Conservation (phyloP, 1,140 invertebrate genomes). For the Zaprionus nigranus region DNA sequence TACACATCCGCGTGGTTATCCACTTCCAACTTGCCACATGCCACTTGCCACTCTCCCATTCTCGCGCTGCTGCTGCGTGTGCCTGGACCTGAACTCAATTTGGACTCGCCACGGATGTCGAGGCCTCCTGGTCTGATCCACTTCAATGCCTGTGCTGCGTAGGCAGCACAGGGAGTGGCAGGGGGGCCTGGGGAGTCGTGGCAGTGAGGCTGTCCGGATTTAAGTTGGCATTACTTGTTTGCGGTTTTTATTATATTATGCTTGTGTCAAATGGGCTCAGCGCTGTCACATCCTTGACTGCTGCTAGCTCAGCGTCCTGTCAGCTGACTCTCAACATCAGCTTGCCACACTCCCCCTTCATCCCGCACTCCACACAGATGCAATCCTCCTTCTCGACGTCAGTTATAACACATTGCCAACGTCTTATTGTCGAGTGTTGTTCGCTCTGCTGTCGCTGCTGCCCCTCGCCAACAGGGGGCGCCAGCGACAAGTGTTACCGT, state of each 20-base stretch:
- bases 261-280: constrained; percentile 78
- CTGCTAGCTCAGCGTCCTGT: constrained; percentile 75
- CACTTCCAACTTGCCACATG: neutral
- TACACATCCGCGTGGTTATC: constrained; percentile 23
- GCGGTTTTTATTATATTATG: constrained; percentile 81
- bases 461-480: constrained; percentile 60
- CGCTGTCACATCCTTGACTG: constrained; percentile 72
- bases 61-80: neutral
- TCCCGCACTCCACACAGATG: neutral
- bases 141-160: constrained; percentile 21
- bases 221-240: constrained; percentile 73
- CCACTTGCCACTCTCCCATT: neutral
- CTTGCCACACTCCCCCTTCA: neutral
- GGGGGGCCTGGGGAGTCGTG: neutral
- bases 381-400: constrained; percentile 31
- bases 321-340: constrained; percentile 47
- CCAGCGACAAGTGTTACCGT: constrained; percentile 21
- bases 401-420: constrained; percentile 74
- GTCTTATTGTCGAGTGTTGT: constrained; percentile 62
- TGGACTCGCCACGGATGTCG: neutral
- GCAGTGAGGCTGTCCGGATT: neutral
- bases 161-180: neutral
- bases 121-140: constrained; percentile 19
- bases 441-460: neutral
- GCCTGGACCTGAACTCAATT: constrained; percentile 15